Percentiles rank a stretch among this genome's conserved stretches.
Evolutionary conservation across 2,113 vertebrate species (phyloP).

Genomic region (Toxostoma redivivum): DNA sequence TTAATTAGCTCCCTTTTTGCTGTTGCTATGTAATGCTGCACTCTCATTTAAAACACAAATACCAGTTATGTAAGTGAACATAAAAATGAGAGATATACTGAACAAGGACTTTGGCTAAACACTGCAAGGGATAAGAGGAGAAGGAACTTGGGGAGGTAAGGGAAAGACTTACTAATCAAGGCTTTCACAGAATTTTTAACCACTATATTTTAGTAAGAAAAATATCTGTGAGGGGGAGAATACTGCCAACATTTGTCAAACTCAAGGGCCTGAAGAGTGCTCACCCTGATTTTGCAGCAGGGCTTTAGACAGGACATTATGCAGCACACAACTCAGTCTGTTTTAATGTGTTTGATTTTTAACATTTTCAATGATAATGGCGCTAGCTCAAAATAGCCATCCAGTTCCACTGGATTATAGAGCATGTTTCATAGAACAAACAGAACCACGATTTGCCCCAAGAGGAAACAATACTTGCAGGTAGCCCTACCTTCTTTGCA

Average conservation of each 20-base stretch:
- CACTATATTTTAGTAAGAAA: background rate
- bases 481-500: background rate
- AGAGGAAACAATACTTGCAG: background rate
- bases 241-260: background rate
- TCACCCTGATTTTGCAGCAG: background rate
- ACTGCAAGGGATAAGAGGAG: background rate
- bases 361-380: background rate
- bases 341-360: background rate
- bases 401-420: background rate
- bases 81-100: background rate
- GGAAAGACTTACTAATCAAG: background rate
- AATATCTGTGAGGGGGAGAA: background rate
- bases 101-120: background rate
- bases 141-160: background rate
- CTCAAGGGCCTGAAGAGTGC: background rate
- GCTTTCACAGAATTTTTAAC: background rate
- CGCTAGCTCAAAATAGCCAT: background rate
- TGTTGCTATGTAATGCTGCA: background rate
- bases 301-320: background rate
- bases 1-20: background rate
- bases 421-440: background rate
- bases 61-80: background rate
- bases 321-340: background rate
- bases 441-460: background rate
- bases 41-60: background rate